Evolutionary conservation across 2,888 invertebrate genomes (phyloP).

Genomic region (Campoletis raptor): DNA sequence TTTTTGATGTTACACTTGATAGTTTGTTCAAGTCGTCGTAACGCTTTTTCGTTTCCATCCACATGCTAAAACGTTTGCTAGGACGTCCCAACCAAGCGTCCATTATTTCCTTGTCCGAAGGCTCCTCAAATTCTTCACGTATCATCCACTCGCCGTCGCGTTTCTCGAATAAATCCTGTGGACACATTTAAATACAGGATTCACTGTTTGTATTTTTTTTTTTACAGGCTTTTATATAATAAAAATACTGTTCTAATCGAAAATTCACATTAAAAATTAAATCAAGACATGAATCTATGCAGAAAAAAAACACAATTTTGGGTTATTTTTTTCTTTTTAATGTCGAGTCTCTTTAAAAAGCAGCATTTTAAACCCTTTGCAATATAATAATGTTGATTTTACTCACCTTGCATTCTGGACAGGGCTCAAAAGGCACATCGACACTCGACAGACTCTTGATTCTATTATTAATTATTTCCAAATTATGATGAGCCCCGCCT

Average conservation of each 20-base stretch:
- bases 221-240: background rate
- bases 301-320: no score
- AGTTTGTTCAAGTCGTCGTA: slow-evolving; percentile 86
- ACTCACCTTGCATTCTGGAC: slow-evolving; percentile 65
- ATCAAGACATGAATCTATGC: no score
- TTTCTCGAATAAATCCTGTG: slow-evolving; percentile 75
- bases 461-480: slow-evolving; percentile 67
- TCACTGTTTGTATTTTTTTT: background rate
- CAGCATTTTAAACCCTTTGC: background rate
- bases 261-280: no score
- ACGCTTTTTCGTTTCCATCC: slow-evolving; percentile 82
- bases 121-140: slow-evolving; percentile 74
- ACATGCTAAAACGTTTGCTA: slow-evolving; percentile 78
- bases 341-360: no score
- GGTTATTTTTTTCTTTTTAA: no score
- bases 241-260: no score
- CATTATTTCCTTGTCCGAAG: slow-evolving; percentile 77
- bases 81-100: slow-evolving; percentile 80
- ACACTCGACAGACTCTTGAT: slow-evolving; percentile 60
- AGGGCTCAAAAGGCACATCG: slow-evolving; percentile 64
- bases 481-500: slow-evolving; percentile 63
- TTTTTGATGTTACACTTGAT: slow-evolving; percentile 53
- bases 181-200: background rate
- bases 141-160: slow-evolving; percentile 73
- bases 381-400: background rate